Conservation (phyloP, 1,140 invertebrate genomes). For the Grapholita molesta region DNA sequence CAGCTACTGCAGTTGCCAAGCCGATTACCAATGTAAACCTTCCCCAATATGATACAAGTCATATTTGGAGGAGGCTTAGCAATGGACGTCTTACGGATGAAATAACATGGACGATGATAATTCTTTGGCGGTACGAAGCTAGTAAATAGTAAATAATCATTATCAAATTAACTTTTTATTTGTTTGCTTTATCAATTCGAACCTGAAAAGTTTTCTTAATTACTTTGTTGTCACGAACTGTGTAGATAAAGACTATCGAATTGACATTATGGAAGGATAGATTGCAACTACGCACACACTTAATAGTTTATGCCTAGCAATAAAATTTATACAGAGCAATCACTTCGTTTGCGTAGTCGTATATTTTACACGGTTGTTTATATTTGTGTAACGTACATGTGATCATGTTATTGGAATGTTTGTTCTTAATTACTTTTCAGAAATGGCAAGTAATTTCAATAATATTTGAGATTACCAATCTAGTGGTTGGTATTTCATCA, state of each 20-base stretch:
- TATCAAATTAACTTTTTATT: too few species aligned
- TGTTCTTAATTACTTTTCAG: background rate
- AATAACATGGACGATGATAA: too few species aligned
- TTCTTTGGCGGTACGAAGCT: too few species aligned
- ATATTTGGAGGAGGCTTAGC: too few species aligned
- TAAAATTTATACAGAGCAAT: background rate
- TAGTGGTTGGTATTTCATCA: too few species aligned
- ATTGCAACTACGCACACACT: background rate
- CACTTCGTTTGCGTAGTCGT: background rate
- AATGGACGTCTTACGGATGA: too few species aligned
- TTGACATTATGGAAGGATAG: background rate
- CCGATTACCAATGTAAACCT: too few species aligned
- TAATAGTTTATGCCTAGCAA: background rate
- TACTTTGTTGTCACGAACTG: background rate
- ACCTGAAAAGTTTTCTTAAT: background rate
- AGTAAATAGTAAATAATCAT: too few species aligned
- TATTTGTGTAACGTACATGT: background rate
- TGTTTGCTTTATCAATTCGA: background rate
- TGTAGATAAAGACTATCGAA: background rate
- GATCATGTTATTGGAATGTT: background rate
- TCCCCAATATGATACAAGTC: too few species aligned
- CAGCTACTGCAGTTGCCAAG: too few species aligned
- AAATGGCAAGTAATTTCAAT: background rate
- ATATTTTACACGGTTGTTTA: background rate
- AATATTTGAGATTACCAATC: too few species aligned